Base-by-base conservation (phyloP, 2,113 vertebrate genomes). In the Cynoglossus semilaevis region DNA sequence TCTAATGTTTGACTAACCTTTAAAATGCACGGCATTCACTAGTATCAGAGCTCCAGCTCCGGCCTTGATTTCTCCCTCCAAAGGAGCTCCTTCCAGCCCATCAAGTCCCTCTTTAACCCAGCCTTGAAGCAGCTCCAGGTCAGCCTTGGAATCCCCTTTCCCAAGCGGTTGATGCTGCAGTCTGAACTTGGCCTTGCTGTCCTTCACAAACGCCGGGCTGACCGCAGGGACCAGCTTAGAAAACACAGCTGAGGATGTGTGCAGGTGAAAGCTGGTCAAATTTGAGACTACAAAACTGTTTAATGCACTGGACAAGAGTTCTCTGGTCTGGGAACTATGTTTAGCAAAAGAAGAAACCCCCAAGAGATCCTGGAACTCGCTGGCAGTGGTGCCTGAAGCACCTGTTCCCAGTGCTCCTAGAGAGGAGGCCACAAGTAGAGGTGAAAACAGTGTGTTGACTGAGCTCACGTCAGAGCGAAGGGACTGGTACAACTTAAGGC, bases 401-500 rank as follows among this genome's bases (percentile, higher is more conserved):
- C 68, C 73, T 22, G 51, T 60, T 0, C 57, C 65, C 9, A 90
- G 19, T 2, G 82, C 81, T 1, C 34, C 58, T 0, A 90, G 77
- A 0, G 84, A 88, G 66, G 72, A 80, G 18, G 83, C 82, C 22
- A 87, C 49, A 11, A 87, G 74, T 41, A 87, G 61, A 15, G 85
- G 86, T 15, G 82, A 87, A 76, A 91, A 78, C 11, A 87, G 38
- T 5, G 74, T 64, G 65, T 88, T 85, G 1, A 48, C 59, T 0
- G 77, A 55, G 69, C 46, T 40, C 0, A 70, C 38, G 9, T 58
- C 60, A 1, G 77, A 51, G 18, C 83, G 73, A 1, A 89, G 51
- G 16, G 75, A 66, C 57, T 41, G 56, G 63, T 88, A 83, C 1
- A 90, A 63, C 8, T 58, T 72, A 51, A 90, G 76, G 38, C 88